phyloP scores from a whole-genome alignment of 2,113 vertebrate genomes.

The Muntiacus reevesi region DNA sequence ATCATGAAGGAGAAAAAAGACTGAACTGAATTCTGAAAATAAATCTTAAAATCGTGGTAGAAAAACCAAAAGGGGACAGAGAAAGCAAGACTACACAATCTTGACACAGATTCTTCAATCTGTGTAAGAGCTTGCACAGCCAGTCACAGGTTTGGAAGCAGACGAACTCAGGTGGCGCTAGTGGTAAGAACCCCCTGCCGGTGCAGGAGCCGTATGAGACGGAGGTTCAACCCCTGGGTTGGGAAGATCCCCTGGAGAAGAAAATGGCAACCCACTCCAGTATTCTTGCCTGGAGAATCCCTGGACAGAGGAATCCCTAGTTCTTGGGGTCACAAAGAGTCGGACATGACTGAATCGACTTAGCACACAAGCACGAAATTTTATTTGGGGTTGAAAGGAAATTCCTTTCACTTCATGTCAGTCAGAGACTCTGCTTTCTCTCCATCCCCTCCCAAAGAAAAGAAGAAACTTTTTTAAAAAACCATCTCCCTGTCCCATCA shows the following conservation, averaged over 20 bases:
- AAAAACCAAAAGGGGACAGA: background rate
- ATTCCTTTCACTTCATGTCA: background rate
- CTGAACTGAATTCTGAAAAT: background rate
- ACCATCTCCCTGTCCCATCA: background rate
- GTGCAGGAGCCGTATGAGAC: background rate
- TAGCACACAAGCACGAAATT: background rate
- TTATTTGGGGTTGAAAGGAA: background rate
- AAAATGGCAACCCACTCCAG: background rate
- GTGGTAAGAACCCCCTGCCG: background rate
- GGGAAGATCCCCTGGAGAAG: background rate
- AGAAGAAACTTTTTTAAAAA: background rate
- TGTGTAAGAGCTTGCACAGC: background rate
- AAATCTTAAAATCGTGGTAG: background rate
- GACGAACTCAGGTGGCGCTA: background rate
- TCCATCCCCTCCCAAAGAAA: background rate
- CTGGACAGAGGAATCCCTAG: background rate
- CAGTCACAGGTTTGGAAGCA: background rate
- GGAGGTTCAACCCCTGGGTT: background rate
- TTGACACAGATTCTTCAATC: background rate
- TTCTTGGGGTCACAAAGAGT: background rate
- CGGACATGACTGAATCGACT: background rate
- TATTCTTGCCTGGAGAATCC: background rate
- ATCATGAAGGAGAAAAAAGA: background rate
- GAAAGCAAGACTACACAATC: background rate
- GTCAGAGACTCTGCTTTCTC: background rate